Conservation (phyloP, 1,140 invertebrate species). For the Megalopta genalis region DNA sequence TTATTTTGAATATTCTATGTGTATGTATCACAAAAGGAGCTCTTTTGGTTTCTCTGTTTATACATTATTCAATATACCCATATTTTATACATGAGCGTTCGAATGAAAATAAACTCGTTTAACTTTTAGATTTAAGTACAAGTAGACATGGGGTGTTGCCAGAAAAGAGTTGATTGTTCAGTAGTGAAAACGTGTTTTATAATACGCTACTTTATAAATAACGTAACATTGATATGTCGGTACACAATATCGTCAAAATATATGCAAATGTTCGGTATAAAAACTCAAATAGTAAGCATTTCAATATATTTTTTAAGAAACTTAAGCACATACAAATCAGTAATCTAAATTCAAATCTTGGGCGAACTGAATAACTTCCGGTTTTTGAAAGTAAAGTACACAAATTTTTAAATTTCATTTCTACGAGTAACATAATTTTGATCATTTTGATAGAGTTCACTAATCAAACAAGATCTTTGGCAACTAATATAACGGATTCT, state of each 20-base stretch:
- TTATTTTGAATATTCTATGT: not conserved
- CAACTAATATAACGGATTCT: not conserved
- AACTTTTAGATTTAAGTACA: not conserved
- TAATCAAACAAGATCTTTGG: not conserved
- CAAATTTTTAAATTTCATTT: not conserved
- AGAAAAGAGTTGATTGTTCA: not conserved
- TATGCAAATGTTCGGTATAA: not conserved
- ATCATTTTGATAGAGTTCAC: not conserved
- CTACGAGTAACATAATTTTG: not conserved
- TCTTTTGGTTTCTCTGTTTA: not conserved
- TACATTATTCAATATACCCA: not conserved
- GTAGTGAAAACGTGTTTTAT: not conserved
- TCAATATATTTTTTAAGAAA: not conserved
- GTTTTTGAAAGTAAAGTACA: not conserved
- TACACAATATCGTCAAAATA: not conserved
- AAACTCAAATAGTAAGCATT: conserved; percentile 13
- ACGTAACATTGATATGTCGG: not conserved
- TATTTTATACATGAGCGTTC: conserved; percentile 5
- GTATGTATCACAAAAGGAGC: not conserved
- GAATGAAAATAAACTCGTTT: conserved; percentile 16
- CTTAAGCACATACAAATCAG: too few species aligned
- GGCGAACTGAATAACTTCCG: not conserved
- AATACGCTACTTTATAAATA: not conserved
- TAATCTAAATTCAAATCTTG: not conserved
- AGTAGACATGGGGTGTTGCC: not conserved